Conservation (phyloP, 2,888 invertebrate species). For the Pammene fasciana region DNA sequence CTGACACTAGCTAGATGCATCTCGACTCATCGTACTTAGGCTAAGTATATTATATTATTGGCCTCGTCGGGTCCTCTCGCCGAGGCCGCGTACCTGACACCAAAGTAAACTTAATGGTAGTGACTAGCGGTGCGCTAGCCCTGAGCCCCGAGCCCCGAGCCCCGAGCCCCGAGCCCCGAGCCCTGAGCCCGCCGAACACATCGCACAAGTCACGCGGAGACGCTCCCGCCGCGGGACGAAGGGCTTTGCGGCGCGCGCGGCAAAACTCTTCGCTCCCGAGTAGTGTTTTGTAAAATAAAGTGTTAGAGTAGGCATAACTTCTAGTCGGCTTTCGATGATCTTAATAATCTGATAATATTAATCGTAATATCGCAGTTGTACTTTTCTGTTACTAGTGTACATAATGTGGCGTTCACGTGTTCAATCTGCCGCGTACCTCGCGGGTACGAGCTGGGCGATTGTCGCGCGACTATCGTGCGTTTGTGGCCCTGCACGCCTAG, state of each 20-base stretch:
- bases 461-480: constrained; percentile 42
- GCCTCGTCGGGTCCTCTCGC: constrained; percentile 50
- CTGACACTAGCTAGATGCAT: constrained; percentile 73
- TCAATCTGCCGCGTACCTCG: constrained; percentile 50
- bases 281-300: constrained; percentile 58
- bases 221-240: constrained; percentile 40
- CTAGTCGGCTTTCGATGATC: constrained; percentile 82
- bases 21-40: constrained; percentile 44
- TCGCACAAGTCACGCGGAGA: constrained; percentile 58
- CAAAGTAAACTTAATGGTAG: constrained; percentile 45
- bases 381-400: constrained; percentile 70
- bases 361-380: constrained; percentile 70
- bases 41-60: constrained; percentile 45
- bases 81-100: constrained; percentile 75
- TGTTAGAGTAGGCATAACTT: constrained; percentile 78
- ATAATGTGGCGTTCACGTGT: constrained; percentile 70
- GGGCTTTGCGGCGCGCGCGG: constrained; percentile 44
- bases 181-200: constrained; percentile 43
- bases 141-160: constrained; percentile 21
- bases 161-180: background rate
- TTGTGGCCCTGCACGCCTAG: too few species aligned
- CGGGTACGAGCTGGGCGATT: constrained; percentile 35
- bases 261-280: constrained; percentile 39
- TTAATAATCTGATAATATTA: constrained; percentile 73
- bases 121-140: constrained; percentile 42